Evolutionary conservation across 2,888 invertebrate species (phyloP).

Genomic region (Ernsta delagoae): DNA sequence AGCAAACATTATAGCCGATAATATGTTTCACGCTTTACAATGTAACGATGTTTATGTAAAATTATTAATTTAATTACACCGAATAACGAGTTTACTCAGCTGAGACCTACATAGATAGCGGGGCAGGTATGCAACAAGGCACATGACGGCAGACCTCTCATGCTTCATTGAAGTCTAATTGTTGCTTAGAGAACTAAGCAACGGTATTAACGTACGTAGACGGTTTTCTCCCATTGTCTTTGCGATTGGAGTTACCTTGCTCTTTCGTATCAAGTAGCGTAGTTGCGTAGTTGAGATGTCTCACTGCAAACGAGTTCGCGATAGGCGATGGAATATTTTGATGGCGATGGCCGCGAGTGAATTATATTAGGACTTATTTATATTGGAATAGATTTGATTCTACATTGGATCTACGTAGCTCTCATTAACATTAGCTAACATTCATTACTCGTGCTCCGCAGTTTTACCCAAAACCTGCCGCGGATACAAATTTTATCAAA

Average conservation of each 20-base stretch:
- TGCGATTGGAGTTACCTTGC: slow-evolving; percentile 9
- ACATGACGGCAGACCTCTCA: background rate
- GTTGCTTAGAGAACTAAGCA: slow-evolving; percentile 15
- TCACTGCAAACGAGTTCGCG: background rate
- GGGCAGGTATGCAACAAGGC: slow-evolving; percentile 25
- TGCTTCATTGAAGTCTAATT: slow-evolving; percentile 28
- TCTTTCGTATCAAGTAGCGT: slow-evolving; percentile 19
- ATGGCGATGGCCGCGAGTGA: too few relatives aligned
- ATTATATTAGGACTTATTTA: too few relatives aligned
- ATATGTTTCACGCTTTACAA: background rate
- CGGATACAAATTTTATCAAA: too few relatives aligned
- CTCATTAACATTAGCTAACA: too few relatives aligned
- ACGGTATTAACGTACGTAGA: slow-evolving; percentile 22
- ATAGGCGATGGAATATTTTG: background rate
- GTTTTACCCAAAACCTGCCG: too few relatives aligned
- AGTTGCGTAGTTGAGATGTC: background rate
- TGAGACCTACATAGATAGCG: slow-evolving; percentile 54
- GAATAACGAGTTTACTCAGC: slow-evolving; percentile 51
- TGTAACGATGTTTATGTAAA: slow-evolving; percentile 20
- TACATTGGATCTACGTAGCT: too few relatives aligned
- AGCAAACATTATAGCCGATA: background rate
- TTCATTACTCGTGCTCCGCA: too few relatives aligned
- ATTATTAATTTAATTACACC: slow-evolving; percentile 20
- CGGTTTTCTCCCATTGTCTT: slow-evolving; percentile 33
- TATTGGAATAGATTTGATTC: too few relatives aligned